Evolutionary conservation across 1,140 invertebrate genomes (phyloP).

Genomic region (Homarus americanus): DNA sequence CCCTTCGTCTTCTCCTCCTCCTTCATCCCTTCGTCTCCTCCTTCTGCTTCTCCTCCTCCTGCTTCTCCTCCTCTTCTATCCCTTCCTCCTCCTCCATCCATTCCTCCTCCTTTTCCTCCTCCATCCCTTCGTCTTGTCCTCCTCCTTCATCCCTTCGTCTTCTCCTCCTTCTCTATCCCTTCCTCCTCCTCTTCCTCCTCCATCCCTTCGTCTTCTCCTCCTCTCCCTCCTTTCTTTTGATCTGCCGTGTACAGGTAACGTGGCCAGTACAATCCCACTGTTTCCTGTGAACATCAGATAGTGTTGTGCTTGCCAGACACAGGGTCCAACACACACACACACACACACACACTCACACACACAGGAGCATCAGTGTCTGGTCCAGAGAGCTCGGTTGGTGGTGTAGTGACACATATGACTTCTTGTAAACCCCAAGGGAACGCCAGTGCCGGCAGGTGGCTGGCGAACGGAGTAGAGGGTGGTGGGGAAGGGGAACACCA

Average conservation of each 20-base stretch:
- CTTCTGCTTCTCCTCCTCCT: background rate
- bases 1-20: no score
- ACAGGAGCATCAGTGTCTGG: no score
- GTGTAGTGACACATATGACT: no score
- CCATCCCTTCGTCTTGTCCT: background rate
- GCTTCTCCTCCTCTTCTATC: background rate
- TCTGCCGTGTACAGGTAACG: background rate
- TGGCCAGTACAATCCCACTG: background rate
- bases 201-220: background rate
- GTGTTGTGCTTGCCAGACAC: no score
- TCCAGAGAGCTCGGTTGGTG: no score
- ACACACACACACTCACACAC: no score
- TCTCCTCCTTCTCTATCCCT: slow-evolving; percentile 16
- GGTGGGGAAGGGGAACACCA: no score
- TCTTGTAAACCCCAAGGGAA: no score
- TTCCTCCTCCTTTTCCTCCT: no score
- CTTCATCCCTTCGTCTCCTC: background rate
- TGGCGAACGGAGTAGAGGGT: no score
- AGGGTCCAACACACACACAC: no score
- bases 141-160: slow-evolving; percentile 25
- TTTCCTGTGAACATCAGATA: background rate
- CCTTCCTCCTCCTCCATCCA: background rate
- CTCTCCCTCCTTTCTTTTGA: background rate
- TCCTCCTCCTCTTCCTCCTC: background rate
- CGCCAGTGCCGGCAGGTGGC: no score